Evolutionary conservation across 2,797 vertebrate species (phyloP), one percentile per base, ranked within the genome.

Genomic region (Enteromius unitaeniatus): DNA sequence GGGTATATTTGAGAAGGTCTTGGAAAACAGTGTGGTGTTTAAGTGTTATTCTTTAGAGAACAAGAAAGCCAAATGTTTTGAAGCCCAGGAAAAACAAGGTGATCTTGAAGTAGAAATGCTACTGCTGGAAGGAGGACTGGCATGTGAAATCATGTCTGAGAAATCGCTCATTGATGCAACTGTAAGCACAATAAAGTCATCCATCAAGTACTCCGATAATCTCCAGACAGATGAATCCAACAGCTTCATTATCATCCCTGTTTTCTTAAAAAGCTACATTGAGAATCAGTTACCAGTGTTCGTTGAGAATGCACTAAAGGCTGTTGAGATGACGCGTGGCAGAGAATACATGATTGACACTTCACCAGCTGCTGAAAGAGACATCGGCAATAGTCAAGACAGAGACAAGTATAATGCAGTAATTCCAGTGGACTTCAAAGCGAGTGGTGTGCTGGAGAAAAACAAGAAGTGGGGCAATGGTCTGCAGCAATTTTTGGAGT

Each of bases 401-500:
- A 70, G 34, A 15, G 64, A 73, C 15, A 55, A 51, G 26, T 80
- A 80, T 37, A 62, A 87, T 23, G 40, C 80, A 2, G 81, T 90
- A n/a, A 86, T 89, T 60, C 89, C 89, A 26, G 86, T 92, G n/a
- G 91, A 92, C 69, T 92, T 90, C 21, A 86, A 88, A 82, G 83
- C 90, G 13, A 92, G 89, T 37, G 91, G 91, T 55, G 78, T 92
- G 2, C 26, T 92, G 31, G 90, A 92, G 69, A 89, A 91, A 80
- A 91, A 89, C 74, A 90, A 89, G 55, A 79, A 85, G 28, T 92
- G 91, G 90, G 88, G 90, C 6, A 87, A 91, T n/a, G 90, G 91
- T 6, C 85, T 92, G 6, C 91, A 92, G 26, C 91, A 92, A 75
- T 91, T 92, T 72, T 72, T 92, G 73, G 90, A 92, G 84, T 86